A percentile compares a stretch with the other conserved stretches of the same genome.
Conservation (phyloP, 1,140 invertebrate genomes). For the Neelides sp. region DNA sequence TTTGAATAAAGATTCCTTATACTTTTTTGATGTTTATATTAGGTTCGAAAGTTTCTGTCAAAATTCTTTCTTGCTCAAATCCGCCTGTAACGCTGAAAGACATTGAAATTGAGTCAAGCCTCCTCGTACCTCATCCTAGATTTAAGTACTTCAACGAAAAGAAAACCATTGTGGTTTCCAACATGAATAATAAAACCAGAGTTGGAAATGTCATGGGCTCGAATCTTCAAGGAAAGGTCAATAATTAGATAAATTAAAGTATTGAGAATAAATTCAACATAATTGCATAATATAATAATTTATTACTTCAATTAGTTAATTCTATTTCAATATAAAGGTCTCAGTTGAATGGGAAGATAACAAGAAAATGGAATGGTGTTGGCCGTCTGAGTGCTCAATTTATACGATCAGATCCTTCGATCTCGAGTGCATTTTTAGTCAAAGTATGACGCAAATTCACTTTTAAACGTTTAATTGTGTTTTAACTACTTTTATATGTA, state of each 20-base stretch:
- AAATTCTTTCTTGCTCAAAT: neutral
- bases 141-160: neutral
- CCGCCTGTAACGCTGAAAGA: neutral
- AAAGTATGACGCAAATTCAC: too few species aligned
- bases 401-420: neutral
- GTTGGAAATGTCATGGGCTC: neutral
- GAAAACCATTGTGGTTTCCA: neutral
- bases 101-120: neutral
- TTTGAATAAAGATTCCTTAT: too few species aligned
- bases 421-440: slow-evolving; percentile 1
- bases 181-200: neutral
- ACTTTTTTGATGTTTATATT: too few species aligned
- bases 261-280: too few species aligned
- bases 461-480: too few species aligned
- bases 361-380: neutral
- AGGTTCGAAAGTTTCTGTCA: neutral
- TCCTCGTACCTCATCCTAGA: neutral
- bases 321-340: neutral
- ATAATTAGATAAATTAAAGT: too few species aligned
- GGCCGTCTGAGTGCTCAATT: slow-evolving; percentile 3
- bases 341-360: neutral
- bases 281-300: neutral
- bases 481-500: too few species aligned
- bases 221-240: neutral
- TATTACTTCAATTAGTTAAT: neutral